These are phyloP conservation scores for Chrysotoxum bicinctum DNA, from an alignment of 2,888 invertebrate species.

Conservation along the genomic window DNA sequence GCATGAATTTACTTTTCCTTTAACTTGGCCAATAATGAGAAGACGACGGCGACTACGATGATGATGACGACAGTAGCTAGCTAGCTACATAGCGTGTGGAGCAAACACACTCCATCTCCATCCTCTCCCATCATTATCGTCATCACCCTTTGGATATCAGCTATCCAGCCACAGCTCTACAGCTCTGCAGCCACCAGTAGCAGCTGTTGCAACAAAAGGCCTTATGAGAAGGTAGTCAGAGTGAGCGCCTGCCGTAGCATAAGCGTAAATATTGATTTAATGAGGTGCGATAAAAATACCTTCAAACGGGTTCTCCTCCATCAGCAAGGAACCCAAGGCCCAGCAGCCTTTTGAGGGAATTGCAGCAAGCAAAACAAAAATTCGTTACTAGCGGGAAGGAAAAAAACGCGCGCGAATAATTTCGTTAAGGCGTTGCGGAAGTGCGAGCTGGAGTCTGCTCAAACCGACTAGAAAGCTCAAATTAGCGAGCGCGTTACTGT, in stretches of 20 bases:
- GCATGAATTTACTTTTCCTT: slow-evolving; percentile 67
- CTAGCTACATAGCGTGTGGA: slow-evolving; percentile 48
- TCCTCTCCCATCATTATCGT: slow-evolving; percentile 54
- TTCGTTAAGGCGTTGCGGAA: slow-evolving; percentile 71
- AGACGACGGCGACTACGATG: slow-evolving; percentile 5
- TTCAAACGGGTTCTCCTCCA: slow-evolving; percentile 50
- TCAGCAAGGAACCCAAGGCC: slow-evolving; percentile 10
- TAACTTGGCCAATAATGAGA: slow-evolving; percentile 69
- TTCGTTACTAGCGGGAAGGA: slow-evolving; percentile 3
- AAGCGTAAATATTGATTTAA: slow-evolving; percentile 78
- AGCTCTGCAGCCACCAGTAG: slow-evolving; percentile 1
- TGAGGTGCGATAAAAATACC: slow-evolving; percentile 78
- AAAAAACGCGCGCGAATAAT: slow-evolving; percentile 56
- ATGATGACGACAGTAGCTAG: slow-evolving; percentile 64
- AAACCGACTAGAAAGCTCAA: slow-evolving; percentile 51
- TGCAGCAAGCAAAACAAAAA: not conserved
- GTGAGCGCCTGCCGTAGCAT: slow-evolving; percentile 71
- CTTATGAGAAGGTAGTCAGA: slow-evolving; percentile 12
- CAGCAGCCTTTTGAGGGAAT: slow-evolving; percentile 12
- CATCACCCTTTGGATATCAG: slow-evolving; percentile 51
- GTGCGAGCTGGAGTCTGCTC: slow-evolving; percentile 43
- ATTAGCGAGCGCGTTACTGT: slow-evolving; percentile 59
- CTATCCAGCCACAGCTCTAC: not conserved
- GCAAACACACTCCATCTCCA: slow-evolving; percentile 37
- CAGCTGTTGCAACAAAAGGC: slow-evolving; percentile 42